Base-by-base conservation (phyloP, 2,113 vertebrate genomes). In the Axis porcinus region DNA sequence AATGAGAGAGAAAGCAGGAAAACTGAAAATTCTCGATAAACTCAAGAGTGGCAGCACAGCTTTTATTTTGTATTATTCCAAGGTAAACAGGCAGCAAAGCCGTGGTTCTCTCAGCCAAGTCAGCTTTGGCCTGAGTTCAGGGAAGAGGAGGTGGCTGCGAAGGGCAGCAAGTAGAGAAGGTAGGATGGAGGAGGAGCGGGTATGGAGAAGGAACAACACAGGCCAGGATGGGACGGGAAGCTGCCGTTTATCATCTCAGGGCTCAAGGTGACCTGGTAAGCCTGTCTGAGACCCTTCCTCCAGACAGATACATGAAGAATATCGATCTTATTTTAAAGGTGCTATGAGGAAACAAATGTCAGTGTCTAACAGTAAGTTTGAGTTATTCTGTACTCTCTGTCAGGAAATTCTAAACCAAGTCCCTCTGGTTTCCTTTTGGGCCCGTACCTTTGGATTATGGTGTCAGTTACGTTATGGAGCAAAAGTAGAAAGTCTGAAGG, bases 211-310 rank as follows among this genome's bases (percentile, higher is more conserved):
- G 27, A 43, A n/a, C 3, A 9, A 2, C 30, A 3, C 15, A 4
- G 6, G 36, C 21, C 6, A 14, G n/a, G 40, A 23, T 1, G 67
- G 4, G 33, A 17, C 0, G 14, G 30, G 52, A 27, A 0, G 67
- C 70, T 47, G 33, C 6, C 3, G 30, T 57, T 55, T 40, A 74
- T 95, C 94, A 86, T 17, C 91, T 95, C 28, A 5, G 40, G 15
- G 45, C 70, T 67, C 47, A 74, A 76, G 78, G 91, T 62, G 91
- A 95, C 86, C 83, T 67, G n/a, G 76, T 8, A 93, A 91, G 91
- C 62, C 12, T 95, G 91, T 97, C 97, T 97, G 92, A 91, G 86
- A 82, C 93, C 96, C 97, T 96, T 97, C 94, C 97, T 98, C 92
- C 57, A 93, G 95, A 95, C 94, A 97, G 85, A 95, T 67, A 28